phyloP scores from a whole-genome alignment of 1,140 invertebrate genomes.

The Meloidogyne floridensis region DNA sequence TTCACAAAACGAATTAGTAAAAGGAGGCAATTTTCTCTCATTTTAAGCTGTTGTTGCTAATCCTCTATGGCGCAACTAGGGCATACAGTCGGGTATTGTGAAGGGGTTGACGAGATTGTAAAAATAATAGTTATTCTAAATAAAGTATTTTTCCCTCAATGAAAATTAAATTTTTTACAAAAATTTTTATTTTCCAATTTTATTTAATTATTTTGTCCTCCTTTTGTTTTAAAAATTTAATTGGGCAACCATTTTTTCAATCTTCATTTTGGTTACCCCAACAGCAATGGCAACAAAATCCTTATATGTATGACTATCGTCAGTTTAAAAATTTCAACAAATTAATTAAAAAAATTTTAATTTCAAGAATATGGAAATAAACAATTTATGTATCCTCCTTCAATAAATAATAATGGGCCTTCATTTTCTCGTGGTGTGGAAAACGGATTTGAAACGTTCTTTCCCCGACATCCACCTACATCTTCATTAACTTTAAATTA shows the following conservation, averaged over 20 bases:
- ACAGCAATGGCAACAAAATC: not conserved
- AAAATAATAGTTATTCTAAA: not conserved
- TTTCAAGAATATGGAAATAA: not conserved
- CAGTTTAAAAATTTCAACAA: not conserved
- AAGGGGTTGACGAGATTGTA: not conserved
- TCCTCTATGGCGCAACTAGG: not conserved
- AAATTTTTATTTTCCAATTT: conserved; percentile 5
- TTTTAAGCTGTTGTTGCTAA: not conserved
- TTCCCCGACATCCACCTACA: not conserved
- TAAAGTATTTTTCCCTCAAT: not conserved
- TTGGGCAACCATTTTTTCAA: not conserved
- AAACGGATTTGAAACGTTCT: not conserved
- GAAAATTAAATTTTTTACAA: not conserved
- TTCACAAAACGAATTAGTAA: not conserved
- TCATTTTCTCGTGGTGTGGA: not conserved
- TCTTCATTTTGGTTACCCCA: not conserved
- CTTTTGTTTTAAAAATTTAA: not conserved
- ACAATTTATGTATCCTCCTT: not conserved
- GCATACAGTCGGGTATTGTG: not conserved
- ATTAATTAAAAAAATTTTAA: not conserved
- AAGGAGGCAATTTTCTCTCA: not conserved
- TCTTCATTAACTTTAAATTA: not conserved
- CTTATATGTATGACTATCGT: not conserved
- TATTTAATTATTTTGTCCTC: not conserved
- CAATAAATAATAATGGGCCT: not conserved